A percentile compares a stretch with the other conserved stretches of the same genome.
Conservation (phyloP, 2,113 vertebrate genomes). For the Ctenomys sociabilis region DNA sequence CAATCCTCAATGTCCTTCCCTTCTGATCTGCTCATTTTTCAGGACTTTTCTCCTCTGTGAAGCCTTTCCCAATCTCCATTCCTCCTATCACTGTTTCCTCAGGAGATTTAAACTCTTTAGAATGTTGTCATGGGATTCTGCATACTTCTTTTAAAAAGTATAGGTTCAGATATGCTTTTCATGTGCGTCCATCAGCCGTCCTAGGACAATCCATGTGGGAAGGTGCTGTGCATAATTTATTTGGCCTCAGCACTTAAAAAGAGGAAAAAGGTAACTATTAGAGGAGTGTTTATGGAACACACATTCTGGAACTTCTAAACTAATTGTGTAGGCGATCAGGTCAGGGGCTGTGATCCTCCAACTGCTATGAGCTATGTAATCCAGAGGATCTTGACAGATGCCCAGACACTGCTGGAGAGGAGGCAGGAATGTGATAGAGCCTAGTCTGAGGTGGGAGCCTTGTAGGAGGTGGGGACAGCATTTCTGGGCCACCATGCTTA, state of each 20-base stretch:
- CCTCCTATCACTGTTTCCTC: not conserved
- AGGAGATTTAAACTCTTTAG: not conserved
- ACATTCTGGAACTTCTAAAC: not conserved
- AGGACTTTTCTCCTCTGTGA: constrained; percentile 9
- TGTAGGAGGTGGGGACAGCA: constrained; percentile 92
- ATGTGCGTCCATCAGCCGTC: not conserved
- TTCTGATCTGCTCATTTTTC: not conserved
- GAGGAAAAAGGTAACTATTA: constrained; percentile 26
- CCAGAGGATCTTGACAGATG: constrained; percentile 95
- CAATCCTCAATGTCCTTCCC: not conserved
- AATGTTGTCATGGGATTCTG: not conserved
- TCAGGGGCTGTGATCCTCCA: fast-evolving
- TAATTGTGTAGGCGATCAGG: fast-evolving
- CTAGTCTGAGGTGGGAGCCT: constrained; percentile 93
- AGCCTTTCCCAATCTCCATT: not conserved
- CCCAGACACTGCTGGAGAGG: constrained; percentile 93
- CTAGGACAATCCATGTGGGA: not conserved
- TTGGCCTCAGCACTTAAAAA: constrained; percentile 1
- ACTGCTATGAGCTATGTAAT: constrained; percentile 92
- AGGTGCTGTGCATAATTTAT: not conserved
- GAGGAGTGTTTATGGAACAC: not conserved
- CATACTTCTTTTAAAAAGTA: not conserved
- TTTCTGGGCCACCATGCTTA: constrained; percentile 87
- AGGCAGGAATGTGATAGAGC: constrained; percentile 95
- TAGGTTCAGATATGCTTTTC: not conserved